Conservation (phyloP, 2,113 vertebrate species). For the Epinephelus moara region DNA sequence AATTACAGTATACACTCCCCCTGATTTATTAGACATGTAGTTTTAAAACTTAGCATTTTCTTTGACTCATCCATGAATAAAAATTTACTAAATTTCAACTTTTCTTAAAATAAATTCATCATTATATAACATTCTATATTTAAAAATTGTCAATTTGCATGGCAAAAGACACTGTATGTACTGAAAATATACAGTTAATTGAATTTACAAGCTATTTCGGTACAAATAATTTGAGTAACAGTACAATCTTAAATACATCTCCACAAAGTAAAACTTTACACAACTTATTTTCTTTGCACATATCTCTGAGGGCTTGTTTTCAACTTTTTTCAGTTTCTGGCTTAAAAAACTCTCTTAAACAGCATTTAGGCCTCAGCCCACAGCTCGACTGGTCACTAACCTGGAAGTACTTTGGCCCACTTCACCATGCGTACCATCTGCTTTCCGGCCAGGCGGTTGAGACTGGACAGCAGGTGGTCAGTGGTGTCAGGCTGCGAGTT, state of each 20-base stretch:
- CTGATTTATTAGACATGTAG: constrained; percentile 5
- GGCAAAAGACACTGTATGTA: not conserved
- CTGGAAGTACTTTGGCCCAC: constrained; percentile 99
- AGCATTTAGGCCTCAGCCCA: constrained; percentile 32
- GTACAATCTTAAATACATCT: too few species aligned
- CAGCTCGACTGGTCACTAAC: constrained; percentile 80
- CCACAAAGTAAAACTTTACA: not conserved
- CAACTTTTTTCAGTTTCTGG: not conserved
- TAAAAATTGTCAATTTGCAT: not conserved
- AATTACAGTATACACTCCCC: constrained; percentile 1
- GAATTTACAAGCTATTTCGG: not conserved
- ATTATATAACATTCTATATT: not conserved
- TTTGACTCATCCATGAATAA: constrained; percentile 6
- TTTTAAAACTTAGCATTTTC: constrained; percentile 12
- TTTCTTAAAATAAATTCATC: not conserved
- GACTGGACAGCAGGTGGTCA: constrained; percentile 95
- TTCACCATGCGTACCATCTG: constrained; percentile 99
- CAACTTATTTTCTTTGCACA: not conserved
- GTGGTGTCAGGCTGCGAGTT: constrained; percentile 93
- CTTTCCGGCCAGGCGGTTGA: constrained; percentile 97
- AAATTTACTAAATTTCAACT: not conserved
- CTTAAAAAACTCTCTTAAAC: constrained; percentile 11
- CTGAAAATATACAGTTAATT: not conserved
- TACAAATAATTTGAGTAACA: not conserved
- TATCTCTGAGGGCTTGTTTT: not conserved